A percentile compares a stretch with the other conserved stretches of the same genome.
Conservation (phyloP, 2,113 vertebrate genomes). For the Neodon shergylaensis region DNA sequence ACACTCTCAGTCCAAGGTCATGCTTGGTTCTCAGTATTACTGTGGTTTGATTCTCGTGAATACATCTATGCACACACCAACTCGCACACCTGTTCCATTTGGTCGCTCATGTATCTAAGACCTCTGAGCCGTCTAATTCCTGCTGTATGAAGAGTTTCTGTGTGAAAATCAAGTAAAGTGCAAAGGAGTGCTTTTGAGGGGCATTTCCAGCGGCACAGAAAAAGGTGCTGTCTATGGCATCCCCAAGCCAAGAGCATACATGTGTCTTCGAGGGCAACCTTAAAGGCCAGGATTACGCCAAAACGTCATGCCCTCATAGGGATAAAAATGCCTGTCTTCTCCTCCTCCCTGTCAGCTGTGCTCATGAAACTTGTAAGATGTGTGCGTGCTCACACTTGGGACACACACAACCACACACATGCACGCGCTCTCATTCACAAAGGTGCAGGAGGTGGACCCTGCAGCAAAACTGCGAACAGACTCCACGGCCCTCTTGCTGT, state of each 20-base stretch:
- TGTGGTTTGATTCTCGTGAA: background rate
- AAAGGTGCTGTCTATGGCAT: background rate
- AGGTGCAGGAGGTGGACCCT: background rate
- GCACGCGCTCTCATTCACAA: background rate
- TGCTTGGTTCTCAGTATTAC: background rate
- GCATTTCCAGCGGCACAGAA: conserved; percentile 33
- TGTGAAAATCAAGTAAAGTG: conserved; percentile 59
- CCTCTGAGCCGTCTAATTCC: conserved; percentile 45
- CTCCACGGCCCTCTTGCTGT: background rate
- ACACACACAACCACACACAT: background rate
- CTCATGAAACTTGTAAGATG: background rate
- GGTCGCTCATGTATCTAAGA: background rate
- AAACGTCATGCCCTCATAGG: background rate
- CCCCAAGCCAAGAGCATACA: background rate
- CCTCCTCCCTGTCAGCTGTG: background rate
- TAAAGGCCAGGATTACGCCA: background rate
- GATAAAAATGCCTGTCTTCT: background rate
- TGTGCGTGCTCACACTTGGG: background rate
- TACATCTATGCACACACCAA: background rate
- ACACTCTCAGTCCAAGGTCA: background rate
- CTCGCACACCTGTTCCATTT: background rate
- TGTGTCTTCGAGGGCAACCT: background rate
- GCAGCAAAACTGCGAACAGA: conserved; percentile 24
- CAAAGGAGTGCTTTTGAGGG: conserved; percentile 45
- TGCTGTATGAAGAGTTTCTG: conserved; percentile 36